These are phyloP conservation scores for Procambarus virginalis DNA, from an alignment of 1,140 invertebrate genomes.

Conservation along the genomic window DNA sequence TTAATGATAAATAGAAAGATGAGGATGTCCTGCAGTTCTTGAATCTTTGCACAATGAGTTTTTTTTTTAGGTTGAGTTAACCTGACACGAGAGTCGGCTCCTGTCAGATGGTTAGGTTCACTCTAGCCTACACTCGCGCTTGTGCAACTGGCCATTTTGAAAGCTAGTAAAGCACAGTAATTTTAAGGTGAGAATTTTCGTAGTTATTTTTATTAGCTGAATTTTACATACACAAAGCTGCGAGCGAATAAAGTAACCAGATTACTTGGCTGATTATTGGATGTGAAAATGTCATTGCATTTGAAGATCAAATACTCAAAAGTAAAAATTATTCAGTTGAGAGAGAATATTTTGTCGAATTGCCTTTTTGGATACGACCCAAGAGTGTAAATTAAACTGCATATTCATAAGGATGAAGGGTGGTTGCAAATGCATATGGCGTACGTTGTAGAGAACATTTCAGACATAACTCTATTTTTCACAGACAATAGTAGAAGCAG, in stretches of 20 bases:
- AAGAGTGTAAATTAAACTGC: constrained; percentile 50
- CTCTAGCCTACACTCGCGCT: not conserved
- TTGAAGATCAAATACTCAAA: constrained; percentile 34
- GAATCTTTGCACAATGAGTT: constrained; percentile 27
- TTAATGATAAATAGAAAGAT: no score
- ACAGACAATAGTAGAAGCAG: not conserved
- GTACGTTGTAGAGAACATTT: not conserved
- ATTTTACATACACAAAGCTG: not conserved
- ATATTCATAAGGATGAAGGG: constrained; percentile 53
- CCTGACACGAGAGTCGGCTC: constrained; percentile 19
- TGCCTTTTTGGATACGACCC: constrained; percentile 33
- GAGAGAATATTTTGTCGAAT: constrained; percentile 31
- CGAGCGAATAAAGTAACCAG: constrained; percentile 11
- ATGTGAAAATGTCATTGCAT: constrained; percentile 30
- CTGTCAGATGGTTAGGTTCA: constrained; percentile 14
- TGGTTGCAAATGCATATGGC: constrained; percentile 25
- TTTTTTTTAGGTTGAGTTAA: not conserved
- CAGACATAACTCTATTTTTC: not conserved
- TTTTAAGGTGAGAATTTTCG: not conserved
- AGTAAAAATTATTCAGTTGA: constrained; percentile 18
- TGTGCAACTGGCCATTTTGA: constrained; percentile 21
- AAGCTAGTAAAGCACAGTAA: not conserved
- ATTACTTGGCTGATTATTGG: not conserved
- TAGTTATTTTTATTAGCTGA: no score
- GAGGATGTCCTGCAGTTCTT: constrained; percentile 1